Base-by-base conservation (phyloP, 2,797 vertebrate species). In the Lates japonicus region DNA sequence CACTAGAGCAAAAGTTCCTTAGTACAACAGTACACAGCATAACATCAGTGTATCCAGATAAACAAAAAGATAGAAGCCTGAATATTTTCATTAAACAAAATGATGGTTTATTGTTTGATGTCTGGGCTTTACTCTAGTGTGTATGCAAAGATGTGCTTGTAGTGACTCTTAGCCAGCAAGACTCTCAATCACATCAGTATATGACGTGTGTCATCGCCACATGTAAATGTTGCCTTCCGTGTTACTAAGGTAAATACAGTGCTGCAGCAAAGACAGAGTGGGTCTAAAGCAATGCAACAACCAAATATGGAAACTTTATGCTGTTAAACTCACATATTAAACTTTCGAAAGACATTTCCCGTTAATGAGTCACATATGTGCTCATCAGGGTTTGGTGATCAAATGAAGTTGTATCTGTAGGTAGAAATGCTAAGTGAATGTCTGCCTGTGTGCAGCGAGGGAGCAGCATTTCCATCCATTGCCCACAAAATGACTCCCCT, bases 401-500 rank as follows among this genome's bases (percentile, higher is more conserved):
- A 7, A 48, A 14, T 33, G 3, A 66, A 9, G 41, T 74, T 6
- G 14, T 42, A 31, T 1, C 19, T 42, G n/a, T n/a, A 77, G 39
- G 10, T 29, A n/a, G 39, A 63, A 62, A 70, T 16, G 3, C 44
- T 16, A n/a, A n/a, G 16, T 14, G 35, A 17, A 16, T 25, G 14
- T 35, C 19, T 55, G 54, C 48, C 22, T 63, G 66, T 76, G 75
- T 75, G 59, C 57, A 76, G 35, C 44, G 11, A n/a, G n/a, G 25
- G 25, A 70, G 35, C 42, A 60, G 55, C 65, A 16, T 67, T 41
- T 77, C 33, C 46, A 8, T 35, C 22, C 25, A n/a, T 61, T 62
- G 54, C 20, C 76, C 13, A 69, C 62, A 74, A 82, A 70, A 25
- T 33, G 49, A 76, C 41, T 74, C n/a, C n/a, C 35, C 48, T 22